Conservation (phyloP, 2,113 vertebrate genomes). For the Callaeas wilsoni region DNA sequence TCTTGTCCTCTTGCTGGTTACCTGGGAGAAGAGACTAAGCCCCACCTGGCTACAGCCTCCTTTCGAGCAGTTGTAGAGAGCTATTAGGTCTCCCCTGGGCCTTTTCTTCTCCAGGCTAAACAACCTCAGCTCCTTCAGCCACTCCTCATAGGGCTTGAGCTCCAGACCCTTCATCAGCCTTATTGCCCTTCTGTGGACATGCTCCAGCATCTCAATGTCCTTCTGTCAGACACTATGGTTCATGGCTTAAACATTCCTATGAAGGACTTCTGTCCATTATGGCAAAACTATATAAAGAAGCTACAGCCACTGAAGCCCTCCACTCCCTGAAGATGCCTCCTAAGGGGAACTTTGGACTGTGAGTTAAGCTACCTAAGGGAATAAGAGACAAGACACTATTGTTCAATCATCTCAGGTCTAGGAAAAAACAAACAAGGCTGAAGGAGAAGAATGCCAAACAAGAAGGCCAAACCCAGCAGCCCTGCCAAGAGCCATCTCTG, state of each 20-base stretch:
- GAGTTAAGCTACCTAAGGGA: neutral
- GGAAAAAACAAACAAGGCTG: neutral
- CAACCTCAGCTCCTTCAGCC: accelerated
- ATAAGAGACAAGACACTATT: neutral
- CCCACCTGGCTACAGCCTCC: accelerated
- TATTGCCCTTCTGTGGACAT: neutral
- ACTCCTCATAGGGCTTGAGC: accelerated
- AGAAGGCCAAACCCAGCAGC: neutral
- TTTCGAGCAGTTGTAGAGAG: neutral
- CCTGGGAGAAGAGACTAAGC: accelerated
- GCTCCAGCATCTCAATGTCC: neutral
- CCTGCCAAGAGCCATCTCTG: neutral
- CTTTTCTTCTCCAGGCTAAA: neutral
- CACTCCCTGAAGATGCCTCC: neutral
- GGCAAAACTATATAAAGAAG: neutral
- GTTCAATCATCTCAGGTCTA: neutral
- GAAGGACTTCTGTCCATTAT: too few species aligned
- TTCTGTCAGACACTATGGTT: neutral
- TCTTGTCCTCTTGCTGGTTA: neutral
- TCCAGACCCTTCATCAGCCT: neutral
- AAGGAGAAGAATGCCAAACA: neutral
- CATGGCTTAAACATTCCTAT: neutral
- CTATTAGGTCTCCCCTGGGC: too few species aligned
- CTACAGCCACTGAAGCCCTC: neutral
- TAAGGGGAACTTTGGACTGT: neutral